These are phyloP conservation scores for Zaprionus gabonicus DNA, from an alignment of 1,140 invertebrate genomes.

Conservation along the genomic window DNA sequence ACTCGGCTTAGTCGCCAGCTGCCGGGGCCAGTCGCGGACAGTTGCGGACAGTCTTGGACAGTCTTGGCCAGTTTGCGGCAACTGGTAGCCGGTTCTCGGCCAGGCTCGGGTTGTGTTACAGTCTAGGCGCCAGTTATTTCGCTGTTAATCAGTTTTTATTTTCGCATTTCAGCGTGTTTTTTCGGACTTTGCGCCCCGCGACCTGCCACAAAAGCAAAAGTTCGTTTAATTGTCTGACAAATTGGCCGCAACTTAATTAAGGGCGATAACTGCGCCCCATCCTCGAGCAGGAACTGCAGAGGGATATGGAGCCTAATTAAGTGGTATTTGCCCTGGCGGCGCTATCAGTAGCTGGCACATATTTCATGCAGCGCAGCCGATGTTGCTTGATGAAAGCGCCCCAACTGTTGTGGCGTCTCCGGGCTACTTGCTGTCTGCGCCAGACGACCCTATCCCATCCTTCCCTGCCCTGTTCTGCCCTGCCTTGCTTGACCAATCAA, in stretches of 20 bases:
- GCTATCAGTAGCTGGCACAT: conserved; percentile 70
- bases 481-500: conserved; percentile 49
- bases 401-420: conserved; percentile 17
- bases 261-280: conserved; percentile 56
- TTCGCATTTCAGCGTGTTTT: conserved; percentile 9
- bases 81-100: conserved; percentile 46
- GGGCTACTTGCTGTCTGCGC: conserved; percentile 38
- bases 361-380: conserved; percentile 61
- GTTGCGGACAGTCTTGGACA: conserved; percentile 2
- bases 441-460: neutral
- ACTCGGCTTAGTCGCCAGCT: conserved; percentile 56
- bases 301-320: conserved; percentile 61
- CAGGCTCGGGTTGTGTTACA: conserved; percentile 25
- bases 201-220: conserved; percentile 71
- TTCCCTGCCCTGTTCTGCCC: neutral
- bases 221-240: conserved; percentile 77
- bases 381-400: conserved; percentile 40
- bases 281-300: no score
- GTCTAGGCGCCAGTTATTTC: conserved; percentile 47
- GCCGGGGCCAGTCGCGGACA: conserved; percentile 13
- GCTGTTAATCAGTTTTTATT: conserved; percentile 53
- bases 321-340: conserved; percentile 53
- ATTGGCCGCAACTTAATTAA: conserved; percentile 81
- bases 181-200: conserved; percentile 41
- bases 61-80: conserved; percentile 45